Evolutionary conservation across 2,797 vertebrate species (phyloP).

Genomic region (Caiman crocodilus): DNA sequence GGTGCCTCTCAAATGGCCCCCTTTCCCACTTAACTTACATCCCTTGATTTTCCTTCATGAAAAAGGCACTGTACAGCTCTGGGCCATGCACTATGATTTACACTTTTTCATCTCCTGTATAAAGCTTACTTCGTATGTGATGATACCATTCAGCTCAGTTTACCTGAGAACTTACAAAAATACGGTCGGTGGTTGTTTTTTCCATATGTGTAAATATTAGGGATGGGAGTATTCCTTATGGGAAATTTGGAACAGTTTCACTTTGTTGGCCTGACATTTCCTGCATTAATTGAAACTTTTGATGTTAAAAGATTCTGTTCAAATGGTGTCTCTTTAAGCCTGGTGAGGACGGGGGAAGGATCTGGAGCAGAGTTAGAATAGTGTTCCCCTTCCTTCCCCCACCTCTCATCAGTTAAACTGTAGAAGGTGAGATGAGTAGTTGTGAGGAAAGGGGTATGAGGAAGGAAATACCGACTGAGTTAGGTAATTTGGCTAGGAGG

Average conservation of each 20-base stretch:
- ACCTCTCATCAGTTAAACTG: conserved; percentile 41
- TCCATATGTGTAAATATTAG: conserved; percentile 67
- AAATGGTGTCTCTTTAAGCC: conserved; percentile 51
- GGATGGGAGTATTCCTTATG: conserved; percentile 63
- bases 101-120: conserved; percentile 59
- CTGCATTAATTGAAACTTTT: conserved; percentile 70
- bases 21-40: conserved; percentile 4
- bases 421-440: conserved; percentile 63
- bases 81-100: conserved; percentile 42
- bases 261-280: conserved; percentile 74
- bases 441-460: conserved; percentile 72
- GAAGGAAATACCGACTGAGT: conserved; percentile 75
- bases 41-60: conserved; percentile 16
- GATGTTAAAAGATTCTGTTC: conserved; percentile 65
- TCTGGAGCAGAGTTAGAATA: not conserved
- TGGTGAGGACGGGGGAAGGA: conserved; percentile 45
- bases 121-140: conserved; percentile 57
- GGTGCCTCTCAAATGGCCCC: not conserved
- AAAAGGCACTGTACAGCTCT: conserved; percentile 57
- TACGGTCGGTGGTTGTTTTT: conserved; percentile 29
- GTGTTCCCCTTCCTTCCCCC: not conserved
- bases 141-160: conserved; percentile 68
- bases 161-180: conserved; percentile 73
- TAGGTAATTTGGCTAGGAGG: conserved; percentile 75
- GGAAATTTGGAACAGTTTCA: conserved; percentile 64